These are phyloP conservation scores for Laticauda colubrina DNA, from an alignment of 2,113 vertebrate genomes.

Conservation along the genomic window DNA sequence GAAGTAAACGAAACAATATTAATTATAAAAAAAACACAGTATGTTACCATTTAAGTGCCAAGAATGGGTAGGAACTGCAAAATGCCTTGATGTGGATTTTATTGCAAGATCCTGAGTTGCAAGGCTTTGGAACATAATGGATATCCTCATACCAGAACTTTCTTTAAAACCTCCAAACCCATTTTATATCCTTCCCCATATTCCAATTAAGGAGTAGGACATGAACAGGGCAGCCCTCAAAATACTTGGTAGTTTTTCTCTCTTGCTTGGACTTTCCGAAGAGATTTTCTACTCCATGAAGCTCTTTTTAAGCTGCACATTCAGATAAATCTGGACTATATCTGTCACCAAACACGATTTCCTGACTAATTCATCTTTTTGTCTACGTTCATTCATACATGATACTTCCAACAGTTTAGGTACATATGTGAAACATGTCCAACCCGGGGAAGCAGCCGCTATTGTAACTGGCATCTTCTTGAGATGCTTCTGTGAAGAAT, in stretches of 20 bases:
- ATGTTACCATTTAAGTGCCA: background rate
- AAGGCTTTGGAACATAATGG: background rate
- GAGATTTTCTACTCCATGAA: background rate
- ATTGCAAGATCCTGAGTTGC: background rate
- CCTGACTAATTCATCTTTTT: too few relatives aligned
- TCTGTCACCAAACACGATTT: background rate
- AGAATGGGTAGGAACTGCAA: background rate
- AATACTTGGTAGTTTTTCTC: background rate
- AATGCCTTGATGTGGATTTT: background rate
- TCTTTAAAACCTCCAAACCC: background rate
- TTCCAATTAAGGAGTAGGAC: background rate
- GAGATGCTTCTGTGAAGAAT: rapidly evolving
- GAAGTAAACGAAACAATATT: background rate
- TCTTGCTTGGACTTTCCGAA: background rate
- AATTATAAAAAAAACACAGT: background rate
- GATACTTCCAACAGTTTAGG: background rate
- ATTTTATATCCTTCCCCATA: background rate
- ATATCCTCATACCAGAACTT: too few relatives aligned
- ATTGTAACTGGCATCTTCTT: conserved; percentile 11
- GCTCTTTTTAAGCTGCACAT: background rate
- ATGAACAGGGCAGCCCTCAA: background rate
- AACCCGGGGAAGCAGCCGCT: background rate
- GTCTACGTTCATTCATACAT: background rate
- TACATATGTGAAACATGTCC: background rate
- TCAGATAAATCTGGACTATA: background rate